phyloP scores from a whole-genome alignment of 2,797 vertebrate genomes.

The Takifugu ocellatus region DNA sequence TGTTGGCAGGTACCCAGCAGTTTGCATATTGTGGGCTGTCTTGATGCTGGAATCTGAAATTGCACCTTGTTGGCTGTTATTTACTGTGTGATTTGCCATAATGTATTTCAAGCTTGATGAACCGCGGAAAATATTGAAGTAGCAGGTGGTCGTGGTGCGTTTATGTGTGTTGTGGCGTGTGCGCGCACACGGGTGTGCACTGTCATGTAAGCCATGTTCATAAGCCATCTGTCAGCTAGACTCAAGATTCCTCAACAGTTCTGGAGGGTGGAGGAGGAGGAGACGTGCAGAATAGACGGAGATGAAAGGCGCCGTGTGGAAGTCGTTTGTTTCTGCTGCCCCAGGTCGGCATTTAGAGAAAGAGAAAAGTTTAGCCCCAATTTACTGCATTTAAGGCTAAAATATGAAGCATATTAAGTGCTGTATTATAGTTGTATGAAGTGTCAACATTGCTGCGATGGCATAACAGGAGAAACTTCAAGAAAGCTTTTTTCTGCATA shows the following conservation, averaged over 20 bases:
- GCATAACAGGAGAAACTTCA: too few species aligned
- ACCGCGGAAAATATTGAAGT: conserved; percentile 44
- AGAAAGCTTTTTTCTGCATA: too few species aligned
- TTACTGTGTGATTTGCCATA: conserved; percentile 24
- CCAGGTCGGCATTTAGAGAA: background rate
- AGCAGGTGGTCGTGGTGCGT: conserved; percentile 52
- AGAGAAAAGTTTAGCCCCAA: background rate
- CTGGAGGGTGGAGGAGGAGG: conserved; percentile 1
- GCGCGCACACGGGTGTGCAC: conserved; percentile 23
- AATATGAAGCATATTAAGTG: too few species aligned
- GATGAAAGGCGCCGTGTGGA: background rate
- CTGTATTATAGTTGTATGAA: too few species aligned
- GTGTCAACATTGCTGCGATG: too few species aligned
- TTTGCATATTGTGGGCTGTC: conserved; percentile 40
- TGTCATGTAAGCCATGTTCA: conserved; percentile 60
- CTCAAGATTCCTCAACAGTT: conserved; percentile 37
- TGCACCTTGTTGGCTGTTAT: conserved; percentile 33
- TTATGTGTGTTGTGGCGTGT: conserved; percentile 19
- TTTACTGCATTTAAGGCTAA: background rate
- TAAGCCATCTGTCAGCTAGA: conserved; percentile 69
- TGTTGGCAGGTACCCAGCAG: conserved; percentile 36
- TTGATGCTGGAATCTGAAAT: conserved; percentile 39
- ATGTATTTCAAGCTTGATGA: conserved; percentile 30
- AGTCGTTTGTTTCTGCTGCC: background rate
- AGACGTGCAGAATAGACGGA: background rate